Base-by-base conservation (phyloP, 2,113 vertebrate genomes). In the Columba livia region DNA sequence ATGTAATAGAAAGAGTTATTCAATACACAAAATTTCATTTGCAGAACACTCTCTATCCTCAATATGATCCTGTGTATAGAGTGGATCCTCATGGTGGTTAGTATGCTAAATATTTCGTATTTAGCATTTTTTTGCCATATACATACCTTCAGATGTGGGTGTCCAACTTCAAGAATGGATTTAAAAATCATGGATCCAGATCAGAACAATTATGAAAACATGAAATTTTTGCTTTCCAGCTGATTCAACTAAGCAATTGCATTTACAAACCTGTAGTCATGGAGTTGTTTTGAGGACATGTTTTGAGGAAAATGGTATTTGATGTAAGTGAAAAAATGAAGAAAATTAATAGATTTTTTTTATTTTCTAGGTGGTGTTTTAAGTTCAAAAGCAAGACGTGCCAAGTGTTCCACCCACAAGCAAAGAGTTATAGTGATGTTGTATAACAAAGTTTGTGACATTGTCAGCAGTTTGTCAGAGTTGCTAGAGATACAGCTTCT, bases 21-120 rank as follows among this genome's bases (percentile, higher is more conserved):
- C 99, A 99, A 12, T 99, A 99, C 97, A 99, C 99, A 94, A 99
- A 99, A 98, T 99, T 99, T 94, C 99, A 99, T 97, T 98, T 99
- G 90, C 99, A 99, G 93, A 99, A 99, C 96, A 99, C 99, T 6
- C 98, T 99, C 31, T 99, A 99, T 97, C 99, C 99, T 90, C 99
- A 99, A 34, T 99, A 99, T 91, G 99, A 99, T 98, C 99, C 99
- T 34, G 99, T 99, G 80, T 99, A 99, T 97, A 98, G 99, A 97
- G 98, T 99, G 96, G 98, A 98, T 97, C 98, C 98, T 67, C 99
- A 99, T 79, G 99, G 99, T 98, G 99, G 99, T 99, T 94, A 98
- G 98, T 98, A 96, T 91, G 24, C 48, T 50, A 51, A 88, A 15
- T 69, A 4, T 56, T 83, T 60, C 4, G 6, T 21, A 31, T 74